phyloP scores from a whole-genome alignment of 2,113 vertebrate species.

The Entomyzon cyanotis region DNA sequence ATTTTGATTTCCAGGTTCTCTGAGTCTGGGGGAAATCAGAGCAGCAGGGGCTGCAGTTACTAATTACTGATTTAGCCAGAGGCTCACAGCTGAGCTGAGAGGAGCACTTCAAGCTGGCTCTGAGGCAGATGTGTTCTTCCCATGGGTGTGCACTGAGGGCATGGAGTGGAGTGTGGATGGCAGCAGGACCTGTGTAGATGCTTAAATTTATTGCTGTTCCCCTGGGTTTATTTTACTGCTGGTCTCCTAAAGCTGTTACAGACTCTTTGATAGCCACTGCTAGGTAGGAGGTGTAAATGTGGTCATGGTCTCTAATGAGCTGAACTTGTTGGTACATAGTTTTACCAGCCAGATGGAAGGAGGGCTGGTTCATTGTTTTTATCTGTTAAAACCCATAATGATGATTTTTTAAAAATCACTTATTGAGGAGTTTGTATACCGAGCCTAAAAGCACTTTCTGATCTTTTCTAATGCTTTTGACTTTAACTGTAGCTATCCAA shows the following conservation, averaged over 20 bases:
- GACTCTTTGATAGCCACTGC: background rate
- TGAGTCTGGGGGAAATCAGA: background rate
- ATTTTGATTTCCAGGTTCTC: background rate
- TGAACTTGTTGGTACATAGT: background rate
- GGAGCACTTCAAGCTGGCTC: background rate
- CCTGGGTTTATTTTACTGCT: background rate
- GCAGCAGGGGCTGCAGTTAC: background rate
- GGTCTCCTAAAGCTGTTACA: background rate
- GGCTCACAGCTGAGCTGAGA: background rate
- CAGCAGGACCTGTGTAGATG: background rate
- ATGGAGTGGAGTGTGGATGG: accelerated
- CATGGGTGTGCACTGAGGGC: accelerated
- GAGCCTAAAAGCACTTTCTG: background rate
- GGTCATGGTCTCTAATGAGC: background rate
- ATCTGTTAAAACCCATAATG: background rate
- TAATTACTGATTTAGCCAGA: background rate
- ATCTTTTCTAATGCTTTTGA: background rate
- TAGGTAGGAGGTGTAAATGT: background rate
- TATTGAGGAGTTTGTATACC: background rate
- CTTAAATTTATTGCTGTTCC: background rate
- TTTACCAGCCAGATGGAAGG: background rate
- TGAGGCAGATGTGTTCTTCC: accelerated
- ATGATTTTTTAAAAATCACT: background rate
- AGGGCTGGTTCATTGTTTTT: background rate
- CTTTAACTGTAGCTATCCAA: background rate